These are phyloP conservation scores for Apodemia mormo DNA, from an alignment of 2,888 invertebrate species.

Conservation along the genomic window DNA sequence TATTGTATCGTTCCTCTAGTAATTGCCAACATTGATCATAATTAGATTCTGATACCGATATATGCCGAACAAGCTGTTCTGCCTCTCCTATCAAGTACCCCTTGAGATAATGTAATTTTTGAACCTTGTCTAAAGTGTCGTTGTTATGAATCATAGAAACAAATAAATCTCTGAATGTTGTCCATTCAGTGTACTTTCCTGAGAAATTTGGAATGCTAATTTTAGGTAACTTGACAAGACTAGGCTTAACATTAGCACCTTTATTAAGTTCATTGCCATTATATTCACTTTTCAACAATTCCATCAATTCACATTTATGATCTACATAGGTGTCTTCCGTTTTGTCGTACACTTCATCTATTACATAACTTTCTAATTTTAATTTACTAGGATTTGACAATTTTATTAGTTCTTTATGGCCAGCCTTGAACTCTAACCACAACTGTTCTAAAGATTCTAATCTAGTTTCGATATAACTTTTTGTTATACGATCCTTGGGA, in stretches of 20 bases:
- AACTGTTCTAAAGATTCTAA: conserved; percentile 26
- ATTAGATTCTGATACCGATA: background rate
- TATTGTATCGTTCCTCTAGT: conserved; percentile 24
- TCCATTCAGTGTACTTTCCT: conserved; percentile 30
- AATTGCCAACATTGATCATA: background rate
- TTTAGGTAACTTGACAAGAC: conserved; percentile 20
- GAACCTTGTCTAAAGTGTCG: conserved; percentile 11
- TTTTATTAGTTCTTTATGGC: conserved; percentile 18
- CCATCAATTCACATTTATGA: background rate
- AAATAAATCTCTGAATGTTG: conserved; percentile 28
- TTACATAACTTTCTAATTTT: background rate
- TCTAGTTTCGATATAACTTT: conserved; percentile 25
- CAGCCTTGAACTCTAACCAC: conserved; percentile 26
- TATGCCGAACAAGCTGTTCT: background rate
- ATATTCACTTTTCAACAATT: background rate
- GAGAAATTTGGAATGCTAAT: conserved; percentile 29
- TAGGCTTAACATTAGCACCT: too few species aligned
- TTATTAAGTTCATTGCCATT: conserved; percentile 7
- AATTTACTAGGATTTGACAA: background rate
- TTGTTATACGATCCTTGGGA: background rate
- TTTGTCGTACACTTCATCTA: background rate
- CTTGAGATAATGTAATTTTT: background rate
- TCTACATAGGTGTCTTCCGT: background rate
- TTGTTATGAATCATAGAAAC: conserved; percentile 20
- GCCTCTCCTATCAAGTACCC: background rate